Conservation (phyloP, 2,113 vertebrate genomes). For the Neomonachus schauinslandi region DNA sequence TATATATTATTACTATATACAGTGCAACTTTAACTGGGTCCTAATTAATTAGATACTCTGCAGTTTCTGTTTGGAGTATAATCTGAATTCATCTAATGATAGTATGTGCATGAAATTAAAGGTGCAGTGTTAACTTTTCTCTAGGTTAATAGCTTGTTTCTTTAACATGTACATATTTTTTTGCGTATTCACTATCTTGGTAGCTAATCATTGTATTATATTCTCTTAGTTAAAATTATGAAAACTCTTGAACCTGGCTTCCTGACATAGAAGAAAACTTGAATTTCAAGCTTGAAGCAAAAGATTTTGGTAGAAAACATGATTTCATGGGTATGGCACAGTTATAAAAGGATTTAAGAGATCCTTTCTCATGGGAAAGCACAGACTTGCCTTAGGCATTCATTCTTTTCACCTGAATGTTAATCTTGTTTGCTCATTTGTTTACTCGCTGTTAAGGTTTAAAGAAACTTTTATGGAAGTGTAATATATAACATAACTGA, state of each 20-base stretch:
- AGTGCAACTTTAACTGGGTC: neutral
- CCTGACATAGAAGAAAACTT: neutral
- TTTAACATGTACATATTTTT: neutral
- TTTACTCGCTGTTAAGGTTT: neutral
- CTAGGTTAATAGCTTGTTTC: neutral
- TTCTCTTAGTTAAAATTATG: neutral
- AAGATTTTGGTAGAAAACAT: neutral
- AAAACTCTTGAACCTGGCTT: neutral
- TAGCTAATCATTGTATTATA: neutral
- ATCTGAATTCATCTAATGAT: neutral
- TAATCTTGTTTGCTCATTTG: constrained; percentile 13
- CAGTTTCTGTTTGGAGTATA: neutral
- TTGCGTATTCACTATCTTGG: neutral
- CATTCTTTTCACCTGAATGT: neutral
- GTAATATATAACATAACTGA: neutral
- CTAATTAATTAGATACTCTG: neutral
- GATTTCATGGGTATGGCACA: neutral
- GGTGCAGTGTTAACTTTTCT: neutral
- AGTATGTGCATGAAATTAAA: neutral
- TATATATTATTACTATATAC: neutral
- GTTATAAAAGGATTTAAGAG: neutral
- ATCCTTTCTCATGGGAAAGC: neutral
- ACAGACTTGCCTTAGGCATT: neutral
- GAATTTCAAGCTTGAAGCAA: neutral
- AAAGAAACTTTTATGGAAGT: neutral